phyloP scores from a whole-genome alignment of 2,888 invertebrate species.

The Itoplectis maculator region DNA sequence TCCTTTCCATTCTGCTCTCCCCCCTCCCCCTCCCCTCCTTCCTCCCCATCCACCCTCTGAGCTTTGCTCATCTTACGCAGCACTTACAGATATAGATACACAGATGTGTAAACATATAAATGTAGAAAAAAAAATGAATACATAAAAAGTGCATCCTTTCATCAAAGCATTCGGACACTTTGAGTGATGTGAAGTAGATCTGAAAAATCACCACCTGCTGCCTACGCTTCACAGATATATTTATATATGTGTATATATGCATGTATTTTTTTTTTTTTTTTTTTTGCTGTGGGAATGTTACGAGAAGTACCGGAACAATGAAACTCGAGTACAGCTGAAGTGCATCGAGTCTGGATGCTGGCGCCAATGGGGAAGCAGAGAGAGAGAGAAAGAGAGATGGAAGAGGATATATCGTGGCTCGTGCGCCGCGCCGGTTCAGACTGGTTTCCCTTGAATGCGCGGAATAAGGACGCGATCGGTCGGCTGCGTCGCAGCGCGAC shows the following conservation, averaged over 20 bases:
- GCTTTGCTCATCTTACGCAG: too few species aligned
- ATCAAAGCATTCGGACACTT: conserved; percentile 16
- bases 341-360: neutral
- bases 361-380: conserved; percentile 29
- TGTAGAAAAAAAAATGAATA: too few species aligned
- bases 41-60: too few species aligned
- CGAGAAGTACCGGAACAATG: neutral
- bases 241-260: too few species aligned
- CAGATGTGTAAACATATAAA: conserved; percentile 14
- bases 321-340: neutral
- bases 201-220: neutral
- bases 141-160: conserved; percentile 64
- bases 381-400: too few species aligned
- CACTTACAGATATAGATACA: too few species aligned
- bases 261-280: neutral
- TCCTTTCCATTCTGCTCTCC: too few species aligned
- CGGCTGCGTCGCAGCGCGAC: conserved; percentile 24
- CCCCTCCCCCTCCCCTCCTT: too few species aligned
- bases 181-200: conserved; percentile 5
- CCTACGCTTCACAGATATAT: too few species aligned
- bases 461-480: conserved; percentile 51
- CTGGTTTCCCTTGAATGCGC: conserved; percentile 75
- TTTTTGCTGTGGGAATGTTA: neutral
- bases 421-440: conserved; percentile 62
- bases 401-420: conserved; percentile 3